These are phyloP conservation scores for Penaeus chinensis DNA, from an alignment of 1,140 invertebrate genomes.

Conservation along the genomic window DNA sequence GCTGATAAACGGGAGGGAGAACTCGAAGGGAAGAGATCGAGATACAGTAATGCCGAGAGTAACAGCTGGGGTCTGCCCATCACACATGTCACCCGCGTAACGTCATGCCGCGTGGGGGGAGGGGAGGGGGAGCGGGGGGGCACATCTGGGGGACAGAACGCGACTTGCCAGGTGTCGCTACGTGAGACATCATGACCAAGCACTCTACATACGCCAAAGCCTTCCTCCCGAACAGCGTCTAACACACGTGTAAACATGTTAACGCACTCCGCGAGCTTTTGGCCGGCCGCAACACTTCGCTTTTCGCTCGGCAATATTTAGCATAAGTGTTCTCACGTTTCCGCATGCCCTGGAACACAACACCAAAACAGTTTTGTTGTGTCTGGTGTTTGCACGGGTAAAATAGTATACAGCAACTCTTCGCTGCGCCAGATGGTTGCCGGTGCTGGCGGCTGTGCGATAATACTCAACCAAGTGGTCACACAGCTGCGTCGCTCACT, in stretches of 20 bases:
- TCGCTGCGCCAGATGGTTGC: conserved; percentile 8
- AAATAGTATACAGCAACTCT: conserved; percentile 1
- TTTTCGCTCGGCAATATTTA: too few species aligned
- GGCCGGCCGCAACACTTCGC: too few species aligned
- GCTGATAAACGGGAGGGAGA: neutral
- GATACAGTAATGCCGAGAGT: neutral
- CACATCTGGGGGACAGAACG: too few species aligned
- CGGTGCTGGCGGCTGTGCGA: conserved; percentile 11
- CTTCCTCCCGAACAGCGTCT: neutral
- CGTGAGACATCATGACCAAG: neutral
- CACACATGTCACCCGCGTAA: conserved; percentile 24
- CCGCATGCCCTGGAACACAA: too few species aligned
- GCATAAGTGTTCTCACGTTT: too few species aligned
- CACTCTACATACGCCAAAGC: neutral
- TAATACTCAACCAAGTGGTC: conserved; percentile 14
- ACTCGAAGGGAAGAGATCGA: neutral
- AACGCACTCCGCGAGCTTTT: neutral
- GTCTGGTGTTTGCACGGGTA: neutral
- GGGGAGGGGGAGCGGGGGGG: neutral
- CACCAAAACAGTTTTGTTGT: too few species aligned
- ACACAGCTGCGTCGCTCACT: conserved; percentile 2
- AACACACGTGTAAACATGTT: neutral
- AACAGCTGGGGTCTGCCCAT: neutral
- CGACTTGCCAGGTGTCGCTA: conserved; percentile 5
- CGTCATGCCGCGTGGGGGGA: conserved; percentile 5